A percentile compares a stretch with the other conserved stretches of the same genome.
phyloP scores from a whole-genome alignment of 1,140 invertebrate genomes.

The Papilio dardanus region DNA sequence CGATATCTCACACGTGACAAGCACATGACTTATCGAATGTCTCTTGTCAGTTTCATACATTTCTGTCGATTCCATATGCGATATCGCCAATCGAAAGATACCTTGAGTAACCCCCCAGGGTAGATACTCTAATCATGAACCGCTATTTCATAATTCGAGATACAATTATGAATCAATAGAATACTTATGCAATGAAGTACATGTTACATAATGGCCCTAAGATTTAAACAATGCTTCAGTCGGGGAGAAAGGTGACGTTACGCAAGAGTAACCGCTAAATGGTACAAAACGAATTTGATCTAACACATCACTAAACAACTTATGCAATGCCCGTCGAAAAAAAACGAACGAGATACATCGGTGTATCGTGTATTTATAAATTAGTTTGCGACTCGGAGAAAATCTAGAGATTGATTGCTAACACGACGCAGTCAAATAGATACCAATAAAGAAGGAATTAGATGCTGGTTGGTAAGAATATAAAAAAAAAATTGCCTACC shows the following conservation, averaged over 20 bases:
- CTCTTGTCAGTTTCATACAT: too few relatives aligned
- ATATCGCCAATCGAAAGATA: too few relatives aligned
- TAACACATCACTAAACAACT: background rate
- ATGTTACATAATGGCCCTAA: conserved; percentile 13
- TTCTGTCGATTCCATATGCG: too few relatives aligned
- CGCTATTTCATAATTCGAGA: background rate
- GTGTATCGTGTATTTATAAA: conserved; percentile 14
- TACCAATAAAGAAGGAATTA: too few relatives aligned
- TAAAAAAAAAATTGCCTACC: too few relatives aligned
- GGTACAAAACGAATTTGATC: conserved; percentile 17
- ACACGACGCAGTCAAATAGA: background rate
- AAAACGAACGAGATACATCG: conserved; percentile 1
- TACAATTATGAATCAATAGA: conserved; percentile 9
- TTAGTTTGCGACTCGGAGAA: background rate
- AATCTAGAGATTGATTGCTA: background rate
- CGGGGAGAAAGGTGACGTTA: conserved; percentile 19
- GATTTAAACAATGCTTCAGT: conserved; percentile 8
- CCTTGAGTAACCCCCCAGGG: background rate
- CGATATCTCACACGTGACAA: too few relatives aligned
- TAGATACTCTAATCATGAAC: background rate
- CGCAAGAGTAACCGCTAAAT: conserved; percentile 22
- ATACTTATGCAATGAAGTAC: conserved; percentile 17
- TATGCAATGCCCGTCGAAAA: conserved; percentile 7
- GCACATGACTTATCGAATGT: too few relatives aligned
- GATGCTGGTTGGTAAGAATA: too few relatives aligned